Conservation (phyloP, 1,140 invertebrate genomes). For the Phymastichus coffea region DNA sequence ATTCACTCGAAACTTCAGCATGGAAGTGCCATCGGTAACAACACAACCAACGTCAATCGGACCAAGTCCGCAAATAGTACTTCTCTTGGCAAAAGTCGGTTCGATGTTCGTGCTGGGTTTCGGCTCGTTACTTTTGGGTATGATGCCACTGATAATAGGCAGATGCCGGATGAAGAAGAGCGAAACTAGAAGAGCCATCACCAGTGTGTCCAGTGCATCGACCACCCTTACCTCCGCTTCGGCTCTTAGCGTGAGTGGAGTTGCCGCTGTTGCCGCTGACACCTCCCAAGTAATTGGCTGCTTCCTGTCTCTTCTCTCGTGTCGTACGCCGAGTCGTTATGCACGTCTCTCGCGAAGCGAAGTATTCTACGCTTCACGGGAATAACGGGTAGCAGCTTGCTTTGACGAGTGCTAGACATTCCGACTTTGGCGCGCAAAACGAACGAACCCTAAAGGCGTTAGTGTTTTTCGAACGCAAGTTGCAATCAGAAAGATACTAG, state of each 20-base stretch:
- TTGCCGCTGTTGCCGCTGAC: constrained; percentile 25
- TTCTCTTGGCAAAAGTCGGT: constrained; percentile 56
- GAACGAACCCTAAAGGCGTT: no score
- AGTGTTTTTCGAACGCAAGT: no score
- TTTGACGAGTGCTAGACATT: no score
- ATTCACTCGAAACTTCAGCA: no score
- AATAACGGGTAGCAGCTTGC: background rate
- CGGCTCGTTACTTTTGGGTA: constrained; percentile 57
- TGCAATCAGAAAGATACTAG: no score
- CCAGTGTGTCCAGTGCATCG: constrained; percentile 40
- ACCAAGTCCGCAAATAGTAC: constrained; percentile 14
- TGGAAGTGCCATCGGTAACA: constrained; percentile 28
- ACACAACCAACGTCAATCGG: constrained; percentile 7
- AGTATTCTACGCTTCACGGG: background rate
- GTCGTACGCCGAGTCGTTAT: background rate
- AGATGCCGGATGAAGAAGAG: constrained; percentile 44
- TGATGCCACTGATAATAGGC: constrained; percentile 57
- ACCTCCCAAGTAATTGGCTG: constrained; percentile 37
- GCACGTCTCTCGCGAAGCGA: constrained; percentile 16
- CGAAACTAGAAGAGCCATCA: constrained; percentile 35
- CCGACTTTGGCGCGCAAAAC: no score
- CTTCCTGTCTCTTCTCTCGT: no score
- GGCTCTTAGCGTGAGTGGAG: constrained; percentile 36
- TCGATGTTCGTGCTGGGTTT: constrained; percentile 60
- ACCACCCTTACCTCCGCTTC: constrained; percentile 42